Percentiles rank a stretch among this genome's conserved stretches.
Conservation (phyloP, 2,113 vertebrate species). For the Dasyprocta punctata region DNA sequence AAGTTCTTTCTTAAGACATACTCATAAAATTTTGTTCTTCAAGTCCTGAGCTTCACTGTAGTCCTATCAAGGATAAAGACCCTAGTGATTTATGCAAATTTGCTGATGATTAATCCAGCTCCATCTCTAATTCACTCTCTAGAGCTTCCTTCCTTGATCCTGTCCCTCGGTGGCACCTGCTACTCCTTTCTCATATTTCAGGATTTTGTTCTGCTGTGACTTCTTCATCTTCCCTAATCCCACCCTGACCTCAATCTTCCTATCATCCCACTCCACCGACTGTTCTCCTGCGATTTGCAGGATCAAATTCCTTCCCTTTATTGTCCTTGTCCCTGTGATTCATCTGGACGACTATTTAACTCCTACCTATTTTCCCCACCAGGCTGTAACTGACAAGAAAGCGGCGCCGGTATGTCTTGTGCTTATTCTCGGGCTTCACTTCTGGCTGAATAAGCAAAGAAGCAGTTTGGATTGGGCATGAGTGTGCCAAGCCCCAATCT, state of each 20-base stretch:
- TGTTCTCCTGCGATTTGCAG: background rate
- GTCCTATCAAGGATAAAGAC: background rate
- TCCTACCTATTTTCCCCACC: background rate
- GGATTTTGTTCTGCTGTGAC: background rate
- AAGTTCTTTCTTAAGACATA: background rate
- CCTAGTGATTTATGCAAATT: background rate
- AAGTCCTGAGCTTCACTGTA: background rate
- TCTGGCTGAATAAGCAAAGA: conserved; percentile 25
- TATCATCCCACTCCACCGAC: background rate
- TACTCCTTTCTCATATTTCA: background rate
- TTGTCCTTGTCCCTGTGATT: background rate
- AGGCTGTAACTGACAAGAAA: background rate
- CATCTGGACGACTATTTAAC: background rate
- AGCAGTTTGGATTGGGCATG: background rate
- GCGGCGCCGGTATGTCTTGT: fast-evolving
- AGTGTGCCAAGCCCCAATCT: background rate
- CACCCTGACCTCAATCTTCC: background rate
- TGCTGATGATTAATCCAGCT: background rate
- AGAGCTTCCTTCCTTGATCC: background rate
- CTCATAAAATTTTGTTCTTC: conserved; percentile 14
- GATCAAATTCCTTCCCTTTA: background rate
- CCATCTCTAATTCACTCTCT: background rate
- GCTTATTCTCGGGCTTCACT: background rate
- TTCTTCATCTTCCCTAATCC: background rate
- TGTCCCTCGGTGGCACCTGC: no score